Conservation (phyloP, 2,888 invertebrate species). For the Agrilus mali region DNA sequence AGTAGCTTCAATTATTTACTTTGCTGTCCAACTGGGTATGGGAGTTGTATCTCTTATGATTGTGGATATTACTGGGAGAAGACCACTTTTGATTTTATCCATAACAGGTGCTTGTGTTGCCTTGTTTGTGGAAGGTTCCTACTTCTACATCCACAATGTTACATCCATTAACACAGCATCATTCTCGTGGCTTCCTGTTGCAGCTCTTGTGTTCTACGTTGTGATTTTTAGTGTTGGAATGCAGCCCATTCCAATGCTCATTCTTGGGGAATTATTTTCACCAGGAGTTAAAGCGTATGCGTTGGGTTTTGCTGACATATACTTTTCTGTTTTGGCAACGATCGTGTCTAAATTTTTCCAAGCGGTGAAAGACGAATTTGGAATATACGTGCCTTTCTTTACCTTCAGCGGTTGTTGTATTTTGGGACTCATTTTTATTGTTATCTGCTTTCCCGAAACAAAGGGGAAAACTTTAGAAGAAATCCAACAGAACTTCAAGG, state of each 20-base stretch:
- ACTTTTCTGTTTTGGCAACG: conserved; percentile 34
- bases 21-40: conserved; percentile 42
- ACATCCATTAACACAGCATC: conserved; percentile 19
- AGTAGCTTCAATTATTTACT: conserved; percentile 42
- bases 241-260: conserved; percentile 36
- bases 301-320: conserved; percentile 37
- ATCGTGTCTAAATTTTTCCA: conserved; percentile 34
- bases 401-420: conserved; percentile 49
- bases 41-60: conserved; percentile 41
- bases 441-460: conserved; percentile 51
- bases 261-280: conserved; percentile 40
- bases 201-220: conserved; percentile 33
- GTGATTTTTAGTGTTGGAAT: conserved; percentile 35
- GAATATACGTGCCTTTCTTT: conserved; percentile 52
- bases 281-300: conserved; percentile 39
- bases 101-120: conserved; percentile 26
- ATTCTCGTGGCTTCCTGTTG: conserved; percentile 32
- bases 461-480: conserved; percentile 57
- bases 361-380: conserved; percentile 41
- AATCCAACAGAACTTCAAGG: conserved; percentile 49
- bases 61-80: conserved; percentile 49
- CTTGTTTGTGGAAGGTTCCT: conserved; percentile 27
- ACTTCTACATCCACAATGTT: conserved; percentile 30
- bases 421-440: conserved; percentile 47
- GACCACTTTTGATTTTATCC: conserved; percentile 47